phyloP scores from a whole-genome alignment of 2,888 invertebrate genomes.

The Ypsolopha scabrella region DNA sequence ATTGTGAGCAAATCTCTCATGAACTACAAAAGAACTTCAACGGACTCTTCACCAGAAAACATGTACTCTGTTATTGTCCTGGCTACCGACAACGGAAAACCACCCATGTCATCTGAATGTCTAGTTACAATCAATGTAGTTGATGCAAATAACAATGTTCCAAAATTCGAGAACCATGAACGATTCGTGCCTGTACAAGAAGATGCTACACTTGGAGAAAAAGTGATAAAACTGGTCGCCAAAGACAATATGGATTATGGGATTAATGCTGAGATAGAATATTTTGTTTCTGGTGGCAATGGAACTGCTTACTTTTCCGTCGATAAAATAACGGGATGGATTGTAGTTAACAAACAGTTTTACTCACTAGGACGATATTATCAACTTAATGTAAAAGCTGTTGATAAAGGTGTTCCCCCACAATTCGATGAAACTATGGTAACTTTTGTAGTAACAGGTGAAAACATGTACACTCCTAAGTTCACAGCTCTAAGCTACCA shows the following conservation, averaged over 20 bases:
- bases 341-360: constrained; percentile 75
- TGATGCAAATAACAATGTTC: constrained; percentile 93
- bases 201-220: constrained; percentile 77
- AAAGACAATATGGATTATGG: constrained; percentile 86
- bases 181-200: constrained; percentile 88
- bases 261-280: constrained; percentile 90
- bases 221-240: constrained; percentile 79
- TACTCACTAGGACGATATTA: constrained; percentile 74
- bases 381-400: constrained; percentile 77
- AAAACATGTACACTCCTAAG: constrained; percentile 83
- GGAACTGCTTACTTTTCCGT: constrained; percentile 80
- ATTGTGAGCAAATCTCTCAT: constrained; percentile 86
- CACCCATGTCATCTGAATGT: constrained; percentile 92
- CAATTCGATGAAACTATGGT: constrained; percentile 82
- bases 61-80: constrained; percentile 89
- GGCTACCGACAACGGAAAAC: constrained; percentile 95
- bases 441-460: constrained; percentile 84
- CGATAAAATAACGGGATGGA: constrained; percentile 84
- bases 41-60: constrained; percentile 89
- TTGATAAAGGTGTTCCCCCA: constrained; percentile 90
- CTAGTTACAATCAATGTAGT: constrained; percentile 89
- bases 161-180: constrained; percentile 80
- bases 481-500: constrained; percentile 89
- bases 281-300: constrained; percentile 80
- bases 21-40: constrained; percentile 84